These are phyloP conservation scores for Axinella damicornis DNA, from an alignment of 37 sponge, comb jelly and placozoan species.

Conservation along the genomic window DNA sequence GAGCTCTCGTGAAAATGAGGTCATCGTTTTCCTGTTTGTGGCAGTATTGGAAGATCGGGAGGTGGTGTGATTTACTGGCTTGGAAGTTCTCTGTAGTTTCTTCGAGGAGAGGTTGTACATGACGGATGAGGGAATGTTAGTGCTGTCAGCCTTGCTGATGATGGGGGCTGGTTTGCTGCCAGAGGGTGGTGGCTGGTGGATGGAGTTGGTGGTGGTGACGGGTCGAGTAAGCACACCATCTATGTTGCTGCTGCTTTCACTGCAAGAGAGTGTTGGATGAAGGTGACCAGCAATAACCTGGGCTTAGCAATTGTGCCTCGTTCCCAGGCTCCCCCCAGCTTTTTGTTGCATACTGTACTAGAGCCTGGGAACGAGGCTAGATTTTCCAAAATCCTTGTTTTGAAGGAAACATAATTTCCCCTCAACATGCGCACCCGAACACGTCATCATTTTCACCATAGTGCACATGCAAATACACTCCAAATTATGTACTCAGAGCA, in stretches of 20 bases:
- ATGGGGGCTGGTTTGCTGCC: neutral
- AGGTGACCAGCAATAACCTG: too few relatives aligned
- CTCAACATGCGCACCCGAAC: too few relatives aligned
- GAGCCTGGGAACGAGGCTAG: too few relatives aligned
- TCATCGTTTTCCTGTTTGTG: neutral
- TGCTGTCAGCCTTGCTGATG: neutral
- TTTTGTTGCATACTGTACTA: too few relatives aligned
- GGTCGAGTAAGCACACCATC: neutral
- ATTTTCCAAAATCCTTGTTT: too few relatives aligned
- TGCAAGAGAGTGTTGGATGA: neutral
- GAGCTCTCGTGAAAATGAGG: constrained; percentile 43
- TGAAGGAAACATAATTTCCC: too few relatives aligned
- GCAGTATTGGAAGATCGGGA: neutral
- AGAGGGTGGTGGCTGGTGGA: neutral
- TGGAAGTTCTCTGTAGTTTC: neutral
- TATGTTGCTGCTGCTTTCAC: neutral
- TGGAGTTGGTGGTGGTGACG: neutral
- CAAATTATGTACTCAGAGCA: too few relatives aligned
- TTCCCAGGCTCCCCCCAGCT: too few relatives aligned
- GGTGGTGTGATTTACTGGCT: neutral
- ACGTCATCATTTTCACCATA: too few relatives aligned
- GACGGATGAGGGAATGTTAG: constrained; percentile 6
- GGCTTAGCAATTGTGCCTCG: too few relatives aligned
- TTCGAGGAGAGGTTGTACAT: constrained; percentile 3
- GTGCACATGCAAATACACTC: too few relatives aligned